phyloP scores from a whole-genome alignment of 2,888 invertebrate species.

The Watsonalla cultraria region DNA sequence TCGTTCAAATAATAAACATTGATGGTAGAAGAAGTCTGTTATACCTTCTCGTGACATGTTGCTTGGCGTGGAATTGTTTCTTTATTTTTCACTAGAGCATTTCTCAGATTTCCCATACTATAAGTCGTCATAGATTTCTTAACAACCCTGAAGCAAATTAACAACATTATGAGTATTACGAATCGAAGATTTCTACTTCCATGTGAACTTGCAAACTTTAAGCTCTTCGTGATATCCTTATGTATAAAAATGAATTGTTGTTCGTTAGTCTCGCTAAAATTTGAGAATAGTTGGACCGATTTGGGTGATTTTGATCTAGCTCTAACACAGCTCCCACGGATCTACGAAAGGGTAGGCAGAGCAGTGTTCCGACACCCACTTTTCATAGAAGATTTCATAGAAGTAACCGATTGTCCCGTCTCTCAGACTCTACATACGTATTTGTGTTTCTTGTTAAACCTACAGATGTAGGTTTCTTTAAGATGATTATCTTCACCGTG shows the following conservation, averaged over 20 bases:
- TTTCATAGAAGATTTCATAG: no score
- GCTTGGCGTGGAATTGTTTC: slow-evolving; percentile 22
- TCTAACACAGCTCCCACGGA: no score
- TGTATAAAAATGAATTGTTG: no score
- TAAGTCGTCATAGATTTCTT: slow-evolving; percentile 24
- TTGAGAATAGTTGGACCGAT: no score
- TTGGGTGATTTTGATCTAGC: no score
- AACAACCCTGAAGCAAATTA: slow-evolving; percentile 18
- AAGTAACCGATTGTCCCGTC: no score
- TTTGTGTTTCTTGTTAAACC: no score
- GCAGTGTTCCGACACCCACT: background rate
- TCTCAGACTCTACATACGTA: no score
- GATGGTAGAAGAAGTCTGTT: background rate
- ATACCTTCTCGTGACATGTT: slow-evolving; percentile 39
- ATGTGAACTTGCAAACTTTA: background rate
- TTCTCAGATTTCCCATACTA: slow-evolving; percentile 29
- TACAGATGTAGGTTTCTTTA: no score
- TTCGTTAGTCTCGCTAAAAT: no score
- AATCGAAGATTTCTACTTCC: background rate
- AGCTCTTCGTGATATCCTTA: background rate
- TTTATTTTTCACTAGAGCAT: slow-evolving; percentile 21
- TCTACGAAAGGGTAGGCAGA: background rate
- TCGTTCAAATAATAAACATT: no score
- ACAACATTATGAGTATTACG: background rate
- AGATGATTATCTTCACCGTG: no score